Percentiles rank a stretch among this genome's conserved stretches.
Evolutionary conservation across 2,113 vertebrate species (phyloP).

Genomic region (Embiotoca jacksoni): DNA sequence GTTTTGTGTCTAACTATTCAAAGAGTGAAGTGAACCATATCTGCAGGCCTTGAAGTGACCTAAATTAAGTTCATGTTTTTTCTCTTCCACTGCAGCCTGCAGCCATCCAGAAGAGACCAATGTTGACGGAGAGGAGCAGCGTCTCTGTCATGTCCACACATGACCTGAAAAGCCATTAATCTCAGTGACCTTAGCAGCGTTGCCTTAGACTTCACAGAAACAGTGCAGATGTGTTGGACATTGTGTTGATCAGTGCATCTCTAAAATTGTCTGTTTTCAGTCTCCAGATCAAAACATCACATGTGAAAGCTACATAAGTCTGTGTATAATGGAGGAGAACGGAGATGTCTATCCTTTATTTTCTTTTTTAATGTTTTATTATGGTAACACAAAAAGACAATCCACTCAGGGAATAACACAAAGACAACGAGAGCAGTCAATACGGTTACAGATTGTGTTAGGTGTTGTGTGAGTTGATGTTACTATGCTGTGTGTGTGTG

Average conservation of each 20-base stretch:
- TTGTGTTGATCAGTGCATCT: constrained; percentile 35
- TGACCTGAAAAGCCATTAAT: constrained; percentile 66
- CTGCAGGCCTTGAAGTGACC: constrained; percentile 13
- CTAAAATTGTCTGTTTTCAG: constrained; percentile 18
- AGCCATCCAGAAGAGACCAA: constrained; percentile 52
- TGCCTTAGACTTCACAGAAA: constrained; percentile 41
- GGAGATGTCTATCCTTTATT: neutral
- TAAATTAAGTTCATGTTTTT: constrained; percentile 14
- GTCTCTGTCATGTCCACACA: constrained; percentile 57
- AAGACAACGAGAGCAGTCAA: no score
- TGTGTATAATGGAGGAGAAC: neutral
- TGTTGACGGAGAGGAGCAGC: constrained; percentile 37
- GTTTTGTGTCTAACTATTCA: no score
- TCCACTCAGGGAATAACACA: no score
- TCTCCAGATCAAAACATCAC: constrained; percentile 3
- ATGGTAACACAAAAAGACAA: no score
- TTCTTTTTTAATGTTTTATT: no score
- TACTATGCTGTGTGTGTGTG: no score
- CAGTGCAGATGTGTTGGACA: constrained; percentile 42
- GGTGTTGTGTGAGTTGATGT: no score
- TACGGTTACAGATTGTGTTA: no score
- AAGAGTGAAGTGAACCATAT: neutral
- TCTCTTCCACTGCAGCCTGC: constrained; percentile 26
- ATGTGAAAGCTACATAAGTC: constrained; percentile 6
- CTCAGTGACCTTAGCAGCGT: constrained; percentile 46